Conservation (phyloP, 2,888 invertebrate genomes). For the Chrysolina haemoptera region DNA sequence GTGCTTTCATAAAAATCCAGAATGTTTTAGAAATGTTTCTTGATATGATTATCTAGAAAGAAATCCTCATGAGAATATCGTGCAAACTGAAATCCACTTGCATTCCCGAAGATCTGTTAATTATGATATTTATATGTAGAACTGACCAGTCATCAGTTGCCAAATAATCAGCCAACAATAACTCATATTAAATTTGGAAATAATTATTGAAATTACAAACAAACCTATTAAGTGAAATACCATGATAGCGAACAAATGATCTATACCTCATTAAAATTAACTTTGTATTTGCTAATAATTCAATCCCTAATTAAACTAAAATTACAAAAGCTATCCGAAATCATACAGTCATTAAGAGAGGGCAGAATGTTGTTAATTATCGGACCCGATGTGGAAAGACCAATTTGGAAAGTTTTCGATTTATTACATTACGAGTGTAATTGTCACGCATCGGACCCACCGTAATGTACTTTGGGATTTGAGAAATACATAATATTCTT, state of each 20-base stretch:
- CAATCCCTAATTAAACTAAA: conserved; percentile 52
- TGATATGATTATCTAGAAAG: too few species aligned
- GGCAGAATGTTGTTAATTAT: conserved; percentile 48
- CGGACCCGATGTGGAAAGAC: conserved; percentile 38
- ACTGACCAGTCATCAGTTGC: background rate
- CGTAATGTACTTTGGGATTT: background rate
- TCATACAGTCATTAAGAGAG: conserved; percentile 50
- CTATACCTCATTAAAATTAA: conserved; percentile 51
- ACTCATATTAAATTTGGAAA: conserved; percentile 47
- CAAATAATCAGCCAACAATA: conserved; percentile 24
- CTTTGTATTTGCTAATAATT: conserved; percentile 52
- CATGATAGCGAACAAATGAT: conserved; percentile 43
- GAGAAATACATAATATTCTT: background rate
- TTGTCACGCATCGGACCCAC: background rate
- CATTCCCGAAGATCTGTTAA: too few species aligned
- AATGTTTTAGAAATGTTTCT: too few species aligned
- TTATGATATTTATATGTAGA: background rate
- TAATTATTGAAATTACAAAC: conserved; percentile 37
- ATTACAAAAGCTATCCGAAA: conserved; percentile 50
- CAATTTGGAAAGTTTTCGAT: conserved; percentile 42
- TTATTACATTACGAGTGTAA: conserved; percentile 28
- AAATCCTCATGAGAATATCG: too few species aligned
- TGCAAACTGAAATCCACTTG: too few species aligned
- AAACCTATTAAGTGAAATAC: conserved; percentile 35
- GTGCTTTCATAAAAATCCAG: too few species aligned